Evolutionary conservation across 1,140 invertebrate genomes (phyloP), one percentile per base, ranked within the genome.

Genomic region (Hyphantria cunea): DNA sequence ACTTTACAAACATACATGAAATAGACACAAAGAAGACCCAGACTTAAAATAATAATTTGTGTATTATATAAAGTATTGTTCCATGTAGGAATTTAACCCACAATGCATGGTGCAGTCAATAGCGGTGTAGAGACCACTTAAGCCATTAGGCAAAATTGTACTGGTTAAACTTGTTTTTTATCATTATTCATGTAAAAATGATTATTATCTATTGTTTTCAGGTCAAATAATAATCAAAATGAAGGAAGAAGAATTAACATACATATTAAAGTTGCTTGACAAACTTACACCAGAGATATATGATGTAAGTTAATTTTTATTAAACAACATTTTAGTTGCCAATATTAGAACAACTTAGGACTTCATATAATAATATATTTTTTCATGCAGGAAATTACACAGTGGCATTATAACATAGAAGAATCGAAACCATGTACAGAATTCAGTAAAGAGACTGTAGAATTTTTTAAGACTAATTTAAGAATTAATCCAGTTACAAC

Each of bases 231-330:
- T 53, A 48, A 53, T 41, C 65, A 83, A 72, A 58, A 88, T 86
- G 81, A 86, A 79, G 69, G 83, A 90, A 67, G 84, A 83, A 45
- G 86, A 90, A 54, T 48, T 88, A 10, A 84, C 83, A 66, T 90
- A 90, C 58, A 70, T 80, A 37, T 65, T 90, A 33, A 68, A 70
- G 12, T 70, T 90, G 5, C 72, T 88, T 53, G 84, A 90, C 68
- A 62, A 85, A 62, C 54, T 86, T 4, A 72, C 68, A 51, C 75
- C 68, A 52, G 72, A 77, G 60, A 62, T 86, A 39, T 84, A 76
- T 74, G 67, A 82, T 70, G 86, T 88, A 70, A 74, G 76, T 69
- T 41, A 54, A 42, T 32, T 33, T 25, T 39, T 39, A 3, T 39
- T 39, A 39, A 10, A 39, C 10, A 34, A 34, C 33, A 34, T 34